Base-by-base conservation (phyloP, 2,113 vertebrate genomes). In the Dasyurus viverrinus region DNA sequence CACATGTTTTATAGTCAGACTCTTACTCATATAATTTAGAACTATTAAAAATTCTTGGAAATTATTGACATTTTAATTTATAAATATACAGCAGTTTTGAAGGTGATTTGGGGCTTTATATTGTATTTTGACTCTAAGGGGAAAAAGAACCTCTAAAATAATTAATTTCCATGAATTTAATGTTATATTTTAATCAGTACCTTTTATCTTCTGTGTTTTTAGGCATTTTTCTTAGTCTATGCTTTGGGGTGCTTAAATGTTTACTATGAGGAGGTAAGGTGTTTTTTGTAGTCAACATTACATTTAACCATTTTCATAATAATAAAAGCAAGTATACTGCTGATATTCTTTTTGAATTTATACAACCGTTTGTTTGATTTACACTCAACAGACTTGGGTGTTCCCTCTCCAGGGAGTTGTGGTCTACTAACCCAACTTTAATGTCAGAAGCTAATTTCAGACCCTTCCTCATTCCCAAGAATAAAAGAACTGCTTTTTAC, bases 191-290 rank as follows among this genome's bases (percentile, higher is more conserved):
- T 97, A 93, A 97, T 47, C 53, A 93, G 1, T 53, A 14, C 27
- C 1, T 98, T 92, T 96, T 25, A 93, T 93, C 97, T 76, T 94
- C 68, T 98, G 96, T 98, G 90, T 55, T 94, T 97, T 53, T 97
- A 99, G 99, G 99, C 99, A n/a, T 99, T 99, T 98, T 99, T 99
- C 98, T 98, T 99, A 98, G 99, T 99, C 14, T 99, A 99, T 91
- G 99, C 99, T 24, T 98, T 99, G 93, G 99, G 99, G 93, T 99
- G 99, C 93, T 98, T 99, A 91, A 99, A 98, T 60, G 97, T 99
- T 97, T 99, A 98, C 98, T 98, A 98, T 12, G 97, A 98, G 84
- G 98, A 99, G 99, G 99, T 99, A 98, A 98, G 98, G 93, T 90
- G 50, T 89, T 91, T 68, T 26, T 48, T 94, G 60, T 53, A 46